phyloP scores from a whole-genome alignment of 1,140 invertebrate genomes.

The Drosophila ironensis region DNA sequence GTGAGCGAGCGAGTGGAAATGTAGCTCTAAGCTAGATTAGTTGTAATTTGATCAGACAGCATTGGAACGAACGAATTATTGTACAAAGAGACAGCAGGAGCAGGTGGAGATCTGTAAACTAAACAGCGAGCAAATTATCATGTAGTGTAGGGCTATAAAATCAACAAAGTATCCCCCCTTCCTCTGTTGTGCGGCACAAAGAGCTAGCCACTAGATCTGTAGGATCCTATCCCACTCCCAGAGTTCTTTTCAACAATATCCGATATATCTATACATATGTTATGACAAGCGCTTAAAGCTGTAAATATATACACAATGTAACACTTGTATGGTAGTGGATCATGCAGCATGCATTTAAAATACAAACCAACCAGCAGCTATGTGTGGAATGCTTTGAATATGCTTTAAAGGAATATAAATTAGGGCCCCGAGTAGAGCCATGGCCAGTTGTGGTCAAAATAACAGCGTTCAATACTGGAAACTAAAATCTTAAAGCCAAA shows the following conservation, averaged over 20 bases:
- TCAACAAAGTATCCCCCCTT: constrained; percentile 25
- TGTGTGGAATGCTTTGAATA: constrained; percentile 77
- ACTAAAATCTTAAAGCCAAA: background rate
- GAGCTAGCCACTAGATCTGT: constrained; percentile 1
- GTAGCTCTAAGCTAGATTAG: constrained; percentile 61
- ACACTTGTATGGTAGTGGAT: constrained; percentile 49
- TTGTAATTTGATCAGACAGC: constrained; percentile 37
- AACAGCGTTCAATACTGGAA: background rate
- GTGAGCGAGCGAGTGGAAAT: constrained; percentile 29
- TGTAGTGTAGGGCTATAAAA: constrained; percentile 36
- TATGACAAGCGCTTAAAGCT: constrained; percentile 60
- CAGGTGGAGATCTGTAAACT: constrained; percentile 7
- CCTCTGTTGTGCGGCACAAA: constrained; percentile 45
- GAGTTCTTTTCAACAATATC: constrained; percentile 39
- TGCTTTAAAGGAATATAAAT: constrained; percentile 61
- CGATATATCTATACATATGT: too few species aligned
- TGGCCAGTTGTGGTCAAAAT: constrained; percentile 26
- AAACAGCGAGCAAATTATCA: constrained; percentile 41
- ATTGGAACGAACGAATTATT: constrained; percentile 53
- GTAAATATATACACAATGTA: constrained; percentile 66
- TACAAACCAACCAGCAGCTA: constrained; percentile 40
- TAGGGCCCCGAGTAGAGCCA: constrained; percentile 36
- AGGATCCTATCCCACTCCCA: constrained; percentile 14
- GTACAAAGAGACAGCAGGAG: constrained; percentile 41
- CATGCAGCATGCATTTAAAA: constrained; percentile 67